Conservation (phyloP, 2,113 vertebrate genomes). For the Dasyurus viverrinus region DNA sequence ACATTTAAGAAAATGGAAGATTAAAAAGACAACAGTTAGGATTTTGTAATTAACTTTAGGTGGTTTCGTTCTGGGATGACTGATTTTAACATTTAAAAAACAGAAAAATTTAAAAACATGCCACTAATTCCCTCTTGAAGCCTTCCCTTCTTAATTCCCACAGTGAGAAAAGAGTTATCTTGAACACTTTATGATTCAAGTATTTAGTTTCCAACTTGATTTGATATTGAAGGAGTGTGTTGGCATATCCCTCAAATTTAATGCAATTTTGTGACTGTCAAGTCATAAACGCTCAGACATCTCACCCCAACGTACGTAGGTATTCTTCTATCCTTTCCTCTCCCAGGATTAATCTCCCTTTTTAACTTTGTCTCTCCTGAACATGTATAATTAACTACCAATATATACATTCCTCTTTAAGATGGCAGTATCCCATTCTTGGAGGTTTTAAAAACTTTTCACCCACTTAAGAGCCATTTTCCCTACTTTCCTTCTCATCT, state of each 20-base stretch:
- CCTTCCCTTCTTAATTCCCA: not conserved
- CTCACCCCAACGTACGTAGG: not conserved
- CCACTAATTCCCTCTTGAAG: not conserved
- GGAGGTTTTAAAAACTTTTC: not conserved
- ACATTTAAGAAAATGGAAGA: not conserved
- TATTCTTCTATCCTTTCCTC: not conserved
- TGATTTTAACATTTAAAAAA: not conserved
- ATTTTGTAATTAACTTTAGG: not conserved
- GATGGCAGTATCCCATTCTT: not conserved
- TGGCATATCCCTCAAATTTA: not conserved
- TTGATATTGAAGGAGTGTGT: not conserved
- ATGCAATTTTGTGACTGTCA: not conserved
- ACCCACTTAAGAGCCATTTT: not conserved
- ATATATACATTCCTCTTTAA: not conserved
- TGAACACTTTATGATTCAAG: not conserved
- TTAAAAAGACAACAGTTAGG: not conserved
- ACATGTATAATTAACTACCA: not conserved
- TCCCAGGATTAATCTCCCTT: not conserved
- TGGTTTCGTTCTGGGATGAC: accelerated
- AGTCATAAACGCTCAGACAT: not conserved
- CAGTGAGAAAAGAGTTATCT: not conserved
- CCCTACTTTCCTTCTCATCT: not conserved
- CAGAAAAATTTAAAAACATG: not conserved
- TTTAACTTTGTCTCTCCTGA: not conserved
- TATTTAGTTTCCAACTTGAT: not conserved